Evolutionary conservation across 2,113 vertebrate genomes (phyloP).

Genomic region (Leucoraja erinaceus): DNA sequence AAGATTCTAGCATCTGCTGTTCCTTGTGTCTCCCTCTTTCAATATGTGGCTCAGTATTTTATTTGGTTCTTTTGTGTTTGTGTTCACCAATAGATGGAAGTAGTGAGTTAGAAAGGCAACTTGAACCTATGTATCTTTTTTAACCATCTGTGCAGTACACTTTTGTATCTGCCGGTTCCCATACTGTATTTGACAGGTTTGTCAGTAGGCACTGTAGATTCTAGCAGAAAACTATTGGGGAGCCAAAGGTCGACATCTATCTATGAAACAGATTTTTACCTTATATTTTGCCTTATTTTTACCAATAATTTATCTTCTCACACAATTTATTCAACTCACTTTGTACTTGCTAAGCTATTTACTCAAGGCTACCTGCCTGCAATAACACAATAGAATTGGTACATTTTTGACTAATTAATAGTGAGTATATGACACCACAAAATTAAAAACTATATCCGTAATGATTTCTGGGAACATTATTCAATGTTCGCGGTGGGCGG

Average conservation of each 20-base stretch:
- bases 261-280: background rate
- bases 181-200: background rate
- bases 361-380: background rate
- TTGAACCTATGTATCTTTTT: background rate
- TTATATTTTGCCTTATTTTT: too few relatives aligned
- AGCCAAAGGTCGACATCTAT: too few relatives aligned
- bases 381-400: background rate
- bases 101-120: background rate
- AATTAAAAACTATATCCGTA: background rate
- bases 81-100: background rate
- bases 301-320: background rate
- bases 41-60: background rate
- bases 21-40: too few relatives aligned
- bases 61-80: background rate
- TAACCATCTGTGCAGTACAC: background rate
- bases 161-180: background rate
- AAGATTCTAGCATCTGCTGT: too few relatives aligned
- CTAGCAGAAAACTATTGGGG: too few relatives aligned
- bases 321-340: background rate
- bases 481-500: too few relatives aligned
- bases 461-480: background rate
- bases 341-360: background rate
- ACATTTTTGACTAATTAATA: background rate
- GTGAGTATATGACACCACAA: background rate
- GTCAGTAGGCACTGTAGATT: too few relatives aligned